Evolutionary conservation across 2,888 invertebrate species (phyloP).

Genomic region (Ophioninae sp.): DNA sequence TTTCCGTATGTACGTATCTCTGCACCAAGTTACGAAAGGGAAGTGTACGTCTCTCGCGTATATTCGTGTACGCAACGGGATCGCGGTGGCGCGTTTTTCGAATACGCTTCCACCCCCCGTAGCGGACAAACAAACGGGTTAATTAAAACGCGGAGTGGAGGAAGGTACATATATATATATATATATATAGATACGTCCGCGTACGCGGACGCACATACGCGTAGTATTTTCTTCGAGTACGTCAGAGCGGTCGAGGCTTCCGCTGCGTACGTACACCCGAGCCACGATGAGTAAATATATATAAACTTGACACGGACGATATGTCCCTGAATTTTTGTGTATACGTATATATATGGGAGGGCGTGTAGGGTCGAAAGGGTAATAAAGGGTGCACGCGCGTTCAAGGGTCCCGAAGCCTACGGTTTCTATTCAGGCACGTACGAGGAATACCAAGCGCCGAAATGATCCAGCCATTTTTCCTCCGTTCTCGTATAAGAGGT

Average conservation of each 20-base stretch:
- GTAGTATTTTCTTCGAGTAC: too few species aligned
- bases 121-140: constrained; percentile 70
- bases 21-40: too few species aligned
- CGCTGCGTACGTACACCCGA: too few species aligned
- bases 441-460: constrained; percentile 30
- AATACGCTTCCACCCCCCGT: constrained; percentile 53
- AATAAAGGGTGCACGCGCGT: constrained; percentile 43
- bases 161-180: constrained; percentile 1
- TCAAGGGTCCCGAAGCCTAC: constrained; percentile 55
- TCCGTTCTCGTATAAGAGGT: too few species aligned
- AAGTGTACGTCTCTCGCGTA: neutral
- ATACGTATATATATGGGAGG: neutral
- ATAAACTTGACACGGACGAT: neutral
- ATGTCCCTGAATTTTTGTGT: neutral
- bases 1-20: too few species aligned
- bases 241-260: too few species aligned
- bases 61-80: constrained; percentile 26
- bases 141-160: constrained; percentile 66
- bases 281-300: too few species aligned
- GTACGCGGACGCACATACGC: neutral
- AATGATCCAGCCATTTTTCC: constrained; percentile 30
- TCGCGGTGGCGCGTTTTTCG: constrained; percentile 50
- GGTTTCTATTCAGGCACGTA: constrained; percentile 59
- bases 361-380: constrained; percentile 3
- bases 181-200: neutral